Base-by-base conservation (phyloP, 2,888 invertebrate species). In the Coleophora flavipennella region DNA sequence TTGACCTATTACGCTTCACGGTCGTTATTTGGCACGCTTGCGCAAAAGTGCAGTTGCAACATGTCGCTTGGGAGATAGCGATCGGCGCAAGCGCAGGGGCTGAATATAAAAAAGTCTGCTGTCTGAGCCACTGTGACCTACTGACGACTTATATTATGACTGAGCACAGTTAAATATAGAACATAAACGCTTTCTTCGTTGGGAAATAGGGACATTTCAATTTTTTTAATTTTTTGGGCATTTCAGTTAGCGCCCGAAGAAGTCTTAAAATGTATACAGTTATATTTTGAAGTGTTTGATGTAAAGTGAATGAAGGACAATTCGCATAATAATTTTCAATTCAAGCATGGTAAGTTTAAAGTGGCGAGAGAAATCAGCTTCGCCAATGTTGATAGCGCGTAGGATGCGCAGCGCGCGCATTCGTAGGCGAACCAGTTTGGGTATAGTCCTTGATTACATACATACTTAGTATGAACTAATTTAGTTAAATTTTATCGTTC, bases 21-120 rank as follows among this genome's bases (percentile, higher is more conserved):
- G 20, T n/a, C 20, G 6, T 70, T 68, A n/a, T n/a, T 64, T 63
- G 72, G 64, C 65, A 68, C 58, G 40, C 40, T 79, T 80, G 62
- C 67, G 59, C 55, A 75, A 79, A 55, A 52, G 52, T 68, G 67
- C 62, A 67, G 43, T 69, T 74, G 70, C 70, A 73, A 64, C 70
- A 73, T 59, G 42, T 53, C 40, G 40, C 41, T 44, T 43, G 44
- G 46, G 50, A 56, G 64, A 66, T 68, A 65, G 67, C 63, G 62
- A 67, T 59, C 65, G 49, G 44, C 52, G 55, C 54, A 55, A 48
- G 44, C 52, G 55, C 54, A 55, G 53, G 53, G 45, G 49, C 51
- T 32, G 44, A 48, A 44, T 47, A 50, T 49, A 54, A 64, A 62
- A 59, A 61, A 53, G 42, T 47, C 45, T 26, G 44, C 36, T 42